These are phyloP conservation scores for Zygaena filipendulae DNA, from an alignment of 2,888 invertebrate species.

Conservation along the genomic window DNA sequence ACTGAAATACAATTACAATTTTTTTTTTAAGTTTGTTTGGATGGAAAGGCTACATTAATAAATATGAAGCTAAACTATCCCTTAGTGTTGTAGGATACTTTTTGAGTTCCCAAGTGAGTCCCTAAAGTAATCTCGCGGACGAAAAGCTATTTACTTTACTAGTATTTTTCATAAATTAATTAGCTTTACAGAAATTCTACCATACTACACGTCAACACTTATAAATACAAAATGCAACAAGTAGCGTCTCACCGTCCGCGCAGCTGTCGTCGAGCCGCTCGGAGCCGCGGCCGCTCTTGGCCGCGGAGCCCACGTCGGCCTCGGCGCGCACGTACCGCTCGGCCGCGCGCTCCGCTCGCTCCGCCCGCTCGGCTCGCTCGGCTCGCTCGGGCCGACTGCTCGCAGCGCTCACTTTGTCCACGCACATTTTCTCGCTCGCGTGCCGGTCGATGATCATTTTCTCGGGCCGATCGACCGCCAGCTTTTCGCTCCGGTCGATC, in stretches of 20 bases:
- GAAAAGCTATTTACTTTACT: too few species aligned
- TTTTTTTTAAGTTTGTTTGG: too few species aligned
- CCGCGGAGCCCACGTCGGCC: conserved; percentile 50
- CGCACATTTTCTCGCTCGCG: not conserved
- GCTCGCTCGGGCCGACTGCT: conserved; percentile 22
- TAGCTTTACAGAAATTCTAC: too few species aligned
- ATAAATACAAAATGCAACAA: too few species aligned
- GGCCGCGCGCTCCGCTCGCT: conserved; percentile 23
- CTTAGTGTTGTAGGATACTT: too few species aligned
- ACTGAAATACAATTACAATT: too few species aligned
- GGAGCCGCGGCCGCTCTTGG: conserved; percentile 38
- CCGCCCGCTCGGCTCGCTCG: conserved; percentile 43
- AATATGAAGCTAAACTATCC: too few species aligned
- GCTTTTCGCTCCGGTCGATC: conserved; percentile 10
- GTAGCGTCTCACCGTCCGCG: conserved; percentile 37
- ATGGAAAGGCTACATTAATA: too few species aligned
- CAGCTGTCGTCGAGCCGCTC: conserved; percentile 43
- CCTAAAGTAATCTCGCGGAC: too few species aligned
- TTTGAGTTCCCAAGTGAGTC: too few species aligned
- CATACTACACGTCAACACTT: too few species aligned
- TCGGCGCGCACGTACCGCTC: conserved; percentile 43
- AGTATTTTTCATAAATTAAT: too few species aligned
- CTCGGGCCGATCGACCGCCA: conserved; percentile 12
- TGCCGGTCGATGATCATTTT: conserved; percentile 19
- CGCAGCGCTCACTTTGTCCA: conserved; percentile 26